These are phyloP conservation scores for Troides oblongomaculatus DNA, from an alignment of 2,888 invertebrate genomes.

Conservation along the genomic window DNA sequence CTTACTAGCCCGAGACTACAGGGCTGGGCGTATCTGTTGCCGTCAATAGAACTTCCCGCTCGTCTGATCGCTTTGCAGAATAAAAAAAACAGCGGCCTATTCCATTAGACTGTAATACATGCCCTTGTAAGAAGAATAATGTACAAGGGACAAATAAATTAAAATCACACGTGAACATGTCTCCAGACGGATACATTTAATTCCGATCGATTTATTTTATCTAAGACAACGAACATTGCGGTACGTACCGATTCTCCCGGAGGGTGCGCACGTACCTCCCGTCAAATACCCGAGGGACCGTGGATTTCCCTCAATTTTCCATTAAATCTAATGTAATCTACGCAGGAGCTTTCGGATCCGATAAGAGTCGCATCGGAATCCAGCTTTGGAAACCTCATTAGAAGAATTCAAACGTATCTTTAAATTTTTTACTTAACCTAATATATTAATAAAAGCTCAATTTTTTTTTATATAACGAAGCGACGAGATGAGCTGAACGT, in stretches of 20 bases:
- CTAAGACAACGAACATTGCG: constrained; percentile 23
- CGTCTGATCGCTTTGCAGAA: too few species aligned
- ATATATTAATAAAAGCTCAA: too few species aligned
- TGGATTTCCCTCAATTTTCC: constrained; percentile 43
- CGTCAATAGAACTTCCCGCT: too few species aligned
- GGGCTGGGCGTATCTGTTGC: too few species aligned
- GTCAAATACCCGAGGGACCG: constrained; percentile 39
- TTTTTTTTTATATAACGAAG: too few species aligned
- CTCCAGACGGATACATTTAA: constrained; percentile 33
- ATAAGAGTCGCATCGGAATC: constrained; percentile 9
- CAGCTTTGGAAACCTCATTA: constrained; percentile 14
- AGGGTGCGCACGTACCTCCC: constrained; percentile 24
- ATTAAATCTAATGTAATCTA: constrained; percentile 40
- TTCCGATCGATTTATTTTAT: constrained; percentile 39
- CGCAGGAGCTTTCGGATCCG: constrained; percentile 14
- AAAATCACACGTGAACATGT: constrained; percentile 29
- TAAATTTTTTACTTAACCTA: background rate
- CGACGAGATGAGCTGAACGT: too few species aligned
- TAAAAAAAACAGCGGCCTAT: too few species aligned
- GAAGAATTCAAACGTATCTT: background rate
- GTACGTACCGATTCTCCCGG: constrained; percentile 3
- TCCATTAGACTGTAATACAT: too few species aligned
- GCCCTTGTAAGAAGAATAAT: background rate
- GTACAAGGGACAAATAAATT: constrained; percentile 20
- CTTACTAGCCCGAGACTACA: too few species aligned